phyloP scores from a whole-genome alignment of 2,113 vertebrate species.

The Coryphaenoides rupestris region DNA sequence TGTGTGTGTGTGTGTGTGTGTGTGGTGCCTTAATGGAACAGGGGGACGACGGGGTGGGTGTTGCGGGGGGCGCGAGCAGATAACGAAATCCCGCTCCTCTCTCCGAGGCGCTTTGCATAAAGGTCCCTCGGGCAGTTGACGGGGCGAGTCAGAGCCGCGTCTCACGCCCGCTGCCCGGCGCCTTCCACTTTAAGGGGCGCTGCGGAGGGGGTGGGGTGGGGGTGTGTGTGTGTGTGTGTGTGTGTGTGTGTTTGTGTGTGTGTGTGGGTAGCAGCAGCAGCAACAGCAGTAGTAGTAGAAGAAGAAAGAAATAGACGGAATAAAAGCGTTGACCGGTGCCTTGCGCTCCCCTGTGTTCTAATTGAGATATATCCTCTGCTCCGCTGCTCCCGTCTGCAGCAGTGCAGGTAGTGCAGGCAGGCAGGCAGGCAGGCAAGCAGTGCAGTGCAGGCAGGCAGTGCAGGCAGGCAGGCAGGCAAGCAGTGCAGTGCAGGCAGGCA shows the following conservation, averaged over 20 bases:
- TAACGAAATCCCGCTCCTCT: constrained; percentile 49
- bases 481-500: background rate
- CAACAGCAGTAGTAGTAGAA: too few species aligned
- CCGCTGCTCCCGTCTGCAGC: constrained; percentile 37
- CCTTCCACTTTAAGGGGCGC: constrained; percentile 43
- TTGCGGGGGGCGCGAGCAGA: constrained; percentile 33
- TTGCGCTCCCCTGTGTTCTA: constrained; percentile 33
- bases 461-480: background rate
- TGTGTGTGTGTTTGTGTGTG: constrained; percentile 7
- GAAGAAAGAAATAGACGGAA: background rate
- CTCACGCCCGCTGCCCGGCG: constrained; percentile 8
- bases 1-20: constrained; percentile 6
- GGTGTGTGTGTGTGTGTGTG: background rate
- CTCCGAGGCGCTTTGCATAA: constrained; percentile 50
- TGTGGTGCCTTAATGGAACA: constrained; percentile 5
- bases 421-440: too few species aligned
- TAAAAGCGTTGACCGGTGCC: constrained; percentile 17
- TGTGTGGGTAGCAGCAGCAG: constrained; percentile 5
- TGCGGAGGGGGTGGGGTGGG: constrained; percentile 20
- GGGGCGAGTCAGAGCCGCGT: constrained; percentile 28
- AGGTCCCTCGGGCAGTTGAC: constrained; percentile 36
- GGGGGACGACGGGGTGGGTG: constrained; percentile 2
- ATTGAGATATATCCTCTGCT: constrained; percentile 46
- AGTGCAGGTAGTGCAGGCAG: constrained; percentile 17
- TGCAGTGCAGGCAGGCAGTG: too few species aligned